Evolutionary conservation across 2,113 vertebrate species (phyloP), one percentile per base, ranked within the genome.

Genomic region (Galemys pyrenaicus): DNA sequence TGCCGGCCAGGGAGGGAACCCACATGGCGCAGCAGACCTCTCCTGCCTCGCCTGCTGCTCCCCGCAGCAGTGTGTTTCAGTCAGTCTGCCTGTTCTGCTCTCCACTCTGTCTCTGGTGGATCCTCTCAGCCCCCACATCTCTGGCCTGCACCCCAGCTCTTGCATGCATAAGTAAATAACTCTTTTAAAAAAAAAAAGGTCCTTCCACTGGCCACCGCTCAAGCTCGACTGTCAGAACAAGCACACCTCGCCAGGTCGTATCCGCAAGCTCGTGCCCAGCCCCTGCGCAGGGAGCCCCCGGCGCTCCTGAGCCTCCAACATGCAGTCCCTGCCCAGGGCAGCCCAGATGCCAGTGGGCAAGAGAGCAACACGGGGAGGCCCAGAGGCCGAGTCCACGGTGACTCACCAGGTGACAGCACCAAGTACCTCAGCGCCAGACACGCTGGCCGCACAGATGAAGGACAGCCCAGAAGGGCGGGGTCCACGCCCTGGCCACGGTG

Each of bases 361-460:
- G 46, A 64, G 17, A 58, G n/a, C 22, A 41, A 1, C 26, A 30
- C 2, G n/a, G 1, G 0, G 17, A 44, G 19, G 26, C 35, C 24
- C 67, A 28, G 6, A 13, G 0, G 3, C 74, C 20, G 16, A 37
- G 44, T 5, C 19, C 12, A 30, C 30, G 54, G 54, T 56, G 54
- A 54, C 20, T 22, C 54, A 22, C 7, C 54, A 56, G 7, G n/a
- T 62, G 9, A 15, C 37, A 32, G 41, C 10, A 7, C 3, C 32
- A 24, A 7, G 16, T 3, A 26, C 28, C n/a, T 8, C 11, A 37
- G 73, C 74, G 73, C 30, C 68, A 54, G 58, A 67, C n/a, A n/a
- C 2, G 2, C 46, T 16, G 60, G 67, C 10, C 0, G 0, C n/a
- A 39, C 3, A 28, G n/a, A 5, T 49, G 49, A 71, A 79, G 62